Evolutionary conservation across 1,140 invertebrate species (phyloP).

Genomic region (Saccostrea echinata): DNA sequence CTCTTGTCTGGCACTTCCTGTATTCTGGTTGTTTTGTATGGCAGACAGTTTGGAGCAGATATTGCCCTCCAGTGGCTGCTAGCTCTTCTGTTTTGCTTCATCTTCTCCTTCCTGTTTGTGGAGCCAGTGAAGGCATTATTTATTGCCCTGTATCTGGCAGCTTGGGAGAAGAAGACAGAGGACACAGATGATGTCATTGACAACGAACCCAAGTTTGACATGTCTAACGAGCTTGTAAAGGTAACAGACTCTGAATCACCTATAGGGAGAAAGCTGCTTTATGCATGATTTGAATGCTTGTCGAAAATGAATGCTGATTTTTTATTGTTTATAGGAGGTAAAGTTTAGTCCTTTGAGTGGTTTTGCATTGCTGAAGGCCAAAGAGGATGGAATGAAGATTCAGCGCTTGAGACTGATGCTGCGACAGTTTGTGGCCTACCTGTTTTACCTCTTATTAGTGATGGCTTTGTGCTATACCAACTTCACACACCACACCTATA

Average conservation of each 20-base stretch:
- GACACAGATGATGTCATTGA: constrained; percentile 70
- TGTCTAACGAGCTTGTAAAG: constrained; percentile 68
- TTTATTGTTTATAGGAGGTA: constrained; percentile 67
- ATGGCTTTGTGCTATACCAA: constrained; percentile 69
- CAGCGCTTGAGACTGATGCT: constrained; percentile 69
- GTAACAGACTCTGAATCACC: constrained; percentile 45
- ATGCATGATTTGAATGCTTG: no score
- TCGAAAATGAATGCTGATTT: neutral
- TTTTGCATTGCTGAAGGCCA: constrained; percentile 74
- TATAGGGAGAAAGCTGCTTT: neutral
- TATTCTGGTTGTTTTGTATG: constrained; percentile 72
- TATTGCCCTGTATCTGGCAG: constrained; percentile 67
- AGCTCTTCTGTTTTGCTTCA: constrained; percentile 69
- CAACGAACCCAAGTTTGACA: constrained; percentile 69
- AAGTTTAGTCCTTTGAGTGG: constrained; percentile 74
- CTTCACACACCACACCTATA: constrained; percentile 61
- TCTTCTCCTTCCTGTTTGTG: constrained; percentile 71
- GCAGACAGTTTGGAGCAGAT: constrained; percentile 71
- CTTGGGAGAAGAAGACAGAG: constrained; percentile 61
- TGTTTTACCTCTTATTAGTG: constrained; percentile 69
- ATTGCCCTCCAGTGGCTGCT: constrained; percentile 73
- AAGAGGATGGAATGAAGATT: constrained; percentile 72
- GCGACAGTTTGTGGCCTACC: constrained; percentile 70
- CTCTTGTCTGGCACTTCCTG: constrained; percentile 65
- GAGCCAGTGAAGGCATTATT: constrained; percentile 76